Percentiles rank a stretch among this genome's conserved stretches.
Conservation (phyloP, 2,797 vertebrate species). For the Rhabdomys pumilio region DNA sequence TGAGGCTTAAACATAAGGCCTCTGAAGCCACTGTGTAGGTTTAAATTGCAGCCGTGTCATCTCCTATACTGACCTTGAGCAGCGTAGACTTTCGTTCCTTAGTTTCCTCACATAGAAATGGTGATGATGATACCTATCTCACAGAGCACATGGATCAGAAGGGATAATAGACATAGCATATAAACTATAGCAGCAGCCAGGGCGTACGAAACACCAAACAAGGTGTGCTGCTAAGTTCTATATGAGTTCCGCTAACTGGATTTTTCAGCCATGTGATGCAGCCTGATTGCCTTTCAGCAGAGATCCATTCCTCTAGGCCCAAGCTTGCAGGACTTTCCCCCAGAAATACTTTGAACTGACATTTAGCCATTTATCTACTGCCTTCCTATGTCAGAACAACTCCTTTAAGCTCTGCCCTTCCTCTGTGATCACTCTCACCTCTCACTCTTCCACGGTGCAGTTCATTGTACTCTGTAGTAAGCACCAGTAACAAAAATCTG, state of each 20-base stretch:
- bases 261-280: conserved; percentile 24
- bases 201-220: conserved; percentile 20
- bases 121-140: not conserved
- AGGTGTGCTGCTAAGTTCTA: conserved; percentile 5
- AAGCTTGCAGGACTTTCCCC: conserved; percentile 46
- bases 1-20: not conserved
- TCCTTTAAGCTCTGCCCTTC: conserved; percentile 33
- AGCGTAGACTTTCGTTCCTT: conserved; percentile 42
- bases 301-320: not conserved
- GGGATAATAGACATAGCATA: not conserved
- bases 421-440: not conserved
- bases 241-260: conserved; percentile 41
- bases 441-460: not conserved
- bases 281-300: conserved; percentile 52
- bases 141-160: conserved; percentile 27
- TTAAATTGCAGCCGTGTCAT: conserved; percentile 26
- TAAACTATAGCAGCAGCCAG: not conserved
- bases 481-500: not conserved
- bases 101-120: conserved; percentile 38
- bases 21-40: conserved; percentile 34
- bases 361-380: not conserved
- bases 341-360: conserved; percentile 66
- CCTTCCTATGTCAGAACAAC: conserved; percentile 22
- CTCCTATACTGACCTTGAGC: conserved; percentile 34
- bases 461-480: conserved; percentile 32